phyloP scores from a whole-genome alignment of 2,888 invertebrate genomes.

The Clostera curtula region DNA sequence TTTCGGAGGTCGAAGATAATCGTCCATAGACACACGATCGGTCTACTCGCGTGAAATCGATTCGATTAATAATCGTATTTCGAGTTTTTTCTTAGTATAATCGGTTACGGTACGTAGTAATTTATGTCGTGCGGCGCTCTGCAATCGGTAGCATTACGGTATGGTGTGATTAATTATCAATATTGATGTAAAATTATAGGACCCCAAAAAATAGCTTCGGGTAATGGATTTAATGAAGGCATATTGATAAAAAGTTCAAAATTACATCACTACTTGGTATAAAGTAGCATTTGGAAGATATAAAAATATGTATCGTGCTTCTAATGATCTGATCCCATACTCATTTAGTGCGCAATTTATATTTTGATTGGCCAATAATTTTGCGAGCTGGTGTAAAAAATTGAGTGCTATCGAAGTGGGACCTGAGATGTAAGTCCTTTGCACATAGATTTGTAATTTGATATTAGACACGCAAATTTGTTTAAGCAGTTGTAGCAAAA shows the following conservation, averaged over 20 bases:
- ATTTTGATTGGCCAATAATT: no score
- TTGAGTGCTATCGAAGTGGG: no score
- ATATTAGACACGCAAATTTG: no score
- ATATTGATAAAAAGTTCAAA: neutral
- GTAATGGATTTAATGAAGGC: constrained; percentile 6
- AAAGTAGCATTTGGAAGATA: no score
- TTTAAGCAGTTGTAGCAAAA: no score
- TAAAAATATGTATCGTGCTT: no score
- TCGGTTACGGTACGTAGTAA: constrained; percentile 37
- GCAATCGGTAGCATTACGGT: constrained; percentile 20
- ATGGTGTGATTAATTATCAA: constrained; percentile 18
- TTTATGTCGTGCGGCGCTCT: constrained; percentile 24
- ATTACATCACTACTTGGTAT: no score
- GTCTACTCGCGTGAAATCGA: constrained; percentile 46
- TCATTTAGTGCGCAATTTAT: no score
- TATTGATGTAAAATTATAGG: constrained; percentile 10
- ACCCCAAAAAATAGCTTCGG: constrained; percentile 5
- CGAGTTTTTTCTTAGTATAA: constrained; percentile 38
- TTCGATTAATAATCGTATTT: constrained; percentile 48
- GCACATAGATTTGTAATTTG: no score
- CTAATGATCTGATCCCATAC: no score
- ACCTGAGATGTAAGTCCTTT: no score
- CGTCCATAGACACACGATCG: constrained; percentile 34
- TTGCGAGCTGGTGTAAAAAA: no score
- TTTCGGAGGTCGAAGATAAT: constrained; percentile 34